Conservation (phyloP, 2,797 vertebrate genomes). For the Acrossocheilus fasciatus region DNA sequence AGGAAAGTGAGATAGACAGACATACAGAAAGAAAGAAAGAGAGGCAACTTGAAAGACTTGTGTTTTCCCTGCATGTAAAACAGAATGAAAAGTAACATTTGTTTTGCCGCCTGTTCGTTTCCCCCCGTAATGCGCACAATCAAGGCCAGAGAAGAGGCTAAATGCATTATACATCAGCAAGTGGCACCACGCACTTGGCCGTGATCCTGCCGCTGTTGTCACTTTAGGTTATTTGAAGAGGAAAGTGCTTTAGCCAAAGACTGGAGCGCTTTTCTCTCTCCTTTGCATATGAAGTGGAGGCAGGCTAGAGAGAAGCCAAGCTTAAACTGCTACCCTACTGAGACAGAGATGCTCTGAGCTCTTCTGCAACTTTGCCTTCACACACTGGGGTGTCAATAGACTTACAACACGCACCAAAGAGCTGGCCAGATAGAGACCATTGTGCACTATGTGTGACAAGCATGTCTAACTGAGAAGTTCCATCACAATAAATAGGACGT, state of each 20-base stretch:
- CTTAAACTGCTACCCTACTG: slow-evolving; percentile 67
- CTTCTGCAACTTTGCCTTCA: slow-evolving; percentile 44
- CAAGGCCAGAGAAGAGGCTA: slow-evolving; percentile 78
- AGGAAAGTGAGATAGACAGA: slow-evolving; percentile 29
- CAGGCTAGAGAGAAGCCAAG: slow-evolving; percentile 73
- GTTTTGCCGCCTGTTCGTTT: slow-evolving; percentile 74
- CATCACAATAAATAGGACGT: neutral
- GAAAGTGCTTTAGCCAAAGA: slow-evolving; percentile 80
- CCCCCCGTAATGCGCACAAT: slow-evolving; percentile 78
- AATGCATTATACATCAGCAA: slow-evolving; percentile 81
- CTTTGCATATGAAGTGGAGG: slow-evolving; percentile 85
- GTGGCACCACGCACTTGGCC: slow-evolving; percentile 57
- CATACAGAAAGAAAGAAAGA: slow-evolving; percentile 43
- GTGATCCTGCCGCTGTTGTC: slow-evolving; percentile 70
- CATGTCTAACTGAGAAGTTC: slow-evolving; percentile 9
- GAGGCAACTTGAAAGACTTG: slow-evolving; percentile 73
- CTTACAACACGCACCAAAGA: slow-evolving; percentile 28
- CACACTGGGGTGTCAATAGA: slow-evolving; percentile 40
- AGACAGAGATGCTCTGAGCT: slow-evolving; percentile 39
- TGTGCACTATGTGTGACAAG: slow-evolving; percentile 9
- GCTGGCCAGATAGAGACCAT: slow-evolving; percentile 26
- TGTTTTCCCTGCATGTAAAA: slow-evolving; percentile 70
- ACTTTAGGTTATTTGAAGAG: slow-evolving; percentile 83
- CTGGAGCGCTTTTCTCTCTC: slow-evolving; percentile 75
- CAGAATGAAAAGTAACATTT: slow-evolving; percentile 82